A percentile compares a stretch with the other conserved stretches of the same genome.
Conservation (phyloP, 2,113 vertebrate species). For the Dolichotis patagonum region DNA sequence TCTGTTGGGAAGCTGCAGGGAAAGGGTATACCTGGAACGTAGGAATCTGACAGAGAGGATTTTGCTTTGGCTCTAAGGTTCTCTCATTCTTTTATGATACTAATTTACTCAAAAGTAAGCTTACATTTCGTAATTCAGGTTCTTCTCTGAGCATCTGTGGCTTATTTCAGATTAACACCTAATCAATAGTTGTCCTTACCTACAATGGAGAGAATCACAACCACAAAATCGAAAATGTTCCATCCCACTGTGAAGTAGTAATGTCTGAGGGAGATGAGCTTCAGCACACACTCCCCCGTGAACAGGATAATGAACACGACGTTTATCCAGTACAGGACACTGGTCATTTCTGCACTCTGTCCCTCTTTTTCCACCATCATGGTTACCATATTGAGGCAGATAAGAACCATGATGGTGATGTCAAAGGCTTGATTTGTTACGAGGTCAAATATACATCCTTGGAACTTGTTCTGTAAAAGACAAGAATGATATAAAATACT, state of each 20-base stretch:
- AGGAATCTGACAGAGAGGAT: neutral
- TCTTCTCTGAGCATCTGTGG: neutral
- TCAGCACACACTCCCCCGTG: slow-evolving; percentile 95
- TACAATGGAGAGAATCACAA: slow-evolving; percentile 96
- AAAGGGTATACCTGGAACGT: neutral
- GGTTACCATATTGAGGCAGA: slow-evolving; percentile 96
- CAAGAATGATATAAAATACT: slow-evolving; percentile 49
- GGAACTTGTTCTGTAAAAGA: slow-evolving; percentile 93
- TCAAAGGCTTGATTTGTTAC: slow-evolving; percentile 95
- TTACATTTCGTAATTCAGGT: neutral
- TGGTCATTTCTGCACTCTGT: slow-evolving; percentile 73
- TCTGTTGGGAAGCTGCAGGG: neutral
- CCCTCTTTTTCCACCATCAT: slow-evolving; percentile 98
- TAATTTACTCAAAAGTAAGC: slow-evolving; percentile 3
- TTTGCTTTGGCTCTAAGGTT: neutral
- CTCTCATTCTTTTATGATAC: neutral
- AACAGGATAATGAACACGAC: slow-evolving; percentile 93
- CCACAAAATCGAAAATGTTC: slow-evolving; percentile 99
- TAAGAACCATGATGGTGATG: slow-evolving; percentile 96
- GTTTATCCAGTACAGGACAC: slow-evolving; percentile 89
- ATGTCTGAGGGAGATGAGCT: slow-evolving; percentile 93
- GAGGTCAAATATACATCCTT: slow-evolving; percentile 94
- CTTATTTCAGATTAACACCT: slow-evolving; percentile 46
- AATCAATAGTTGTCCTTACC: slow-evolving; percentile 88
- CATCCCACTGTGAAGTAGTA: slow-evolving; percentile 97